phyloP scores from a whole-genome alignment of 2,888 invertebrate genomes.

The Gymnocheta viridis region DNA sequence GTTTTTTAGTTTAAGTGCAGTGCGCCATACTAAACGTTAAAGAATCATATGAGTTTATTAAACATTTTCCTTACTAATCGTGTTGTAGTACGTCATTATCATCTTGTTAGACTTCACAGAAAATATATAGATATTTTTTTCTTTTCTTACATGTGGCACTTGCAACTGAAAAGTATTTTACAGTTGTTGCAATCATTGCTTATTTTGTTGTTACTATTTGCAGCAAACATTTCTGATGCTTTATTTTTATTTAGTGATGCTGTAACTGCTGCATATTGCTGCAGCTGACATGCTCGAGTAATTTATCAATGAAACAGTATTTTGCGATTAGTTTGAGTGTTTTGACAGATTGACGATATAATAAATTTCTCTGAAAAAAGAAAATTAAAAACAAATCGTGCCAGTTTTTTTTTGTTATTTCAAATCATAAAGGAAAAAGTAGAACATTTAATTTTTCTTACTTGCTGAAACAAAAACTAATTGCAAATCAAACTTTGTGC shows the following conservation, averaged over 20 bases:
- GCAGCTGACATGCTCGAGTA: slow-evolving; percentile 62
- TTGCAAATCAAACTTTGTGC: neutral
- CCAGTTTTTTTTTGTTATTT: neutral
- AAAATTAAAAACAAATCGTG: slow-evolving; percentile 33
- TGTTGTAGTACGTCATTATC: neutral
- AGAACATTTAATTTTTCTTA: neutral
- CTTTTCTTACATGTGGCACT: slow-evolving; percentile 41
- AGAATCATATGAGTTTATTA: neutral
- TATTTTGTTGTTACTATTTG: neutral
- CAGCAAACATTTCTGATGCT: slow-evolving; percentile 27
- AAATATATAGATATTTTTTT: slow-evolving; percentile 33
- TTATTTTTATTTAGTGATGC: slow-evolving; percentile 40
- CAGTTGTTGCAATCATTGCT: slow-evolving; percentile 30
- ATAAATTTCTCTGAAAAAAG: slow-evolving; percentile 46
- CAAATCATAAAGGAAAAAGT: neutral
- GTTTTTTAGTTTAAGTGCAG: too few species aligned
- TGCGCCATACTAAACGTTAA: neutral
- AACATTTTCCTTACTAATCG: neutral
- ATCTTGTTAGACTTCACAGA: slow-evolving; percentile 25
- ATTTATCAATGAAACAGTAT: slow-evolving; percentile 68
- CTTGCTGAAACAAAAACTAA: slow-evolving; percentile 3
- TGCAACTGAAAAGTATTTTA: slow-evolving; percentile 38
- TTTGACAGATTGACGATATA: slow-evolving; percentile 62
- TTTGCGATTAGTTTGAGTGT: slow-evolving; percentile 66
- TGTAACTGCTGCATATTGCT: slow-evolving; percentile 61